These are phyloP conservation scores for Rhyzopertha dominica DNA, from an alignment of 1,140 invertebrate species.

Conservation along the genomic window DNA sequence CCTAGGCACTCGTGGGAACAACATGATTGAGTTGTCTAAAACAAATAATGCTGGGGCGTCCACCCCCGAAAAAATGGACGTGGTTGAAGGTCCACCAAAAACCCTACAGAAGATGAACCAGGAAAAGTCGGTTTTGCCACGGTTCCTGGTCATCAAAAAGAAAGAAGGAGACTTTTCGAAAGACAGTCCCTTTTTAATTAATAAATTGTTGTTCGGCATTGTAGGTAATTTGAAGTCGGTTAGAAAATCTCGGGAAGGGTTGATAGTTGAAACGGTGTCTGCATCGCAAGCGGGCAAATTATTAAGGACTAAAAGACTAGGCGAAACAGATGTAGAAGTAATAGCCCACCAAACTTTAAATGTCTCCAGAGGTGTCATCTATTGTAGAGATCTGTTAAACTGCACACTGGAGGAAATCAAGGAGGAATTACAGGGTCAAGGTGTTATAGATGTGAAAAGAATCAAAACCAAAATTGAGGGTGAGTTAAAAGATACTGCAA, in stretches of 20 bases:
- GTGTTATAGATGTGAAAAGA: not conserved
- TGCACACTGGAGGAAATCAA: not conserved
- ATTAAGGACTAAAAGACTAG: too few species aligned
- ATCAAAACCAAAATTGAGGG: not conserved
- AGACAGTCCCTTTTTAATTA: conserved; percentile 5
- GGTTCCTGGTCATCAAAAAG: conserved; percentile 8
- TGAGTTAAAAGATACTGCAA: not conserved
- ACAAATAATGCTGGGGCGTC: not conserved
- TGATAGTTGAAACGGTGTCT: conserved; percentile 5
- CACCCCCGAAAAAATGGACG: not conserved
- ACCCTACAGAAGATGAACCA: conserved; percentile 1
- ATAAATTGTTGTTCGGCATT: conserved; percentile 2
- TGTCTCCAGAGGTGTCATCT: not conserved
- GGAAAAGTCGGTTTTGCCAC: not conserved
- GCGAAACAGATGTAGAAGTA: not conserved
- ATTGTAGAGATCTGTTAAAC: not conserved
- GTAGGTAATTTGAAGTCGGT: not conserved
- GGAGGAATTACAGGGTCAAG: not conserved
- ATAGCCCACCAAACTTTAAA: not conserved
- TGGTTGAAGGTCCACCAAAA: not conserved
- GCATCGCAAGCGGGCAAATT: not conserved
- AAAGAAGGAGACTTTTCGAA: conserved; percentile 6
- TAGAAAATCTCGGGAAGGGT: conserved; percentile 3
- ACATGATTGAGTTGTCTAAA: too few species aligned
- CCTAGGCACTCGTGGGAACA: conserved; percentile 12